A percentile compares a stretch with the other conserved stretches of the same genome.
Conservation (phyloP, 23 tunicate genomes). For the Aplidium turbinatum region DNA sequence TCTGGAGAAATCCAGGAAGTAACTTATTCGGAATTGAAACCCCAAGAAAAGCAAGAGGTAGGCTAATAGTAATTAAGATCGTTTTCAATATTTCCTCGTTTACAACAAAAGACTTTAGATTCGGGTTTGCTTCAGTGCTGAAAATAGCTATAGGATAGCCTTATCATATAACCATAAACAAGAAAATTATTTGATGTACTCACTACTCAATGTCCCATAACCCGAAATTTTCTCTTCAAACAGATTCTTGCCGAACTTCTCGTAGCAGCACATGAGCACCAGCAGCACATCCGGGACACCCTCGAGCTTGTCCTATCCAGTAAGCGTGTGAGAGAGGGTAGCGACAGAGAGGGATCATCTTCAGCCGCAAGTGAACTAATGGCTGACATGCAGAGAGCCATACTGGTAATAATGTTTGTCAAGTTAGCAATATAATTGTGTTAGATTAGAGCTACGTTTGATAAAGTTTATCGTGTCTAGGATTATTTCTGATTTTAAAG, state of each 20-base stretch:
- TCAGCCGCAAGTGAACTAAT: slow-evolving; percentile 78
- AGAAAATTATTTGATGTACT: no score
- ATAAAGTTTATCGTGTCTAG: no score
- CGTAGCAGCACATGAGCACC: slow-evolving; percentile 83
- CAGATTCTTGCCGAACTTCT: slow-evolving; percentile 88
- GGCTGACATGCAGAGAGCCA: slow-evolving; percentile 89
- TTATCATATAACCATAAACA: no score
- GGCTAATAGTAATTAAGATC: neutral
- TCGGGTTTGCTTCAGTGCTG: no score
- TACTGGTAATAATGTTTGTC: slow-evolving; percentile 35
- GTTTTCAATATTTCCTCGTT: neutral
- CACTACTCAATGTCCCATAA: no score
- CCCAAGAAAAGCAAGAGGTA: slow-evolving; percentile 90
- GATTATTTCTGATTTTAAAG: no score
- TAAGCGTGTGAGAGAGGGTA: slow-evolving; percentile 27
- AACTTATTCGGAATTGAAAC: slow-evolving; percentile 72
- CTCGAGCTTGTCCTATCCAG: slow-evolving; percentile 65
- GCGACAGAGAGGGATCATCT: slow-evolving; percentile 40
- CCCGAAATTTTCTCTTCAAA: neutral
- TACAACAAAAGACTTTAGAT: no score
- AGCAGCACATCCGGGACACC: slow-evolving; percentile 79
- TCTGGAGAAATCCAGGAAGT: slow-evolving; percentile 84
- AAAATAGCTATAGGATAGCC: no score
- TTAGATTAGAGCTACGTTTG: no score
- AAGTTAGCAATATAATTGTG: neutral